Conservation (phyloP, 2,888 invertebrate species). For the Tetramorium bicarinatum region DNA sequence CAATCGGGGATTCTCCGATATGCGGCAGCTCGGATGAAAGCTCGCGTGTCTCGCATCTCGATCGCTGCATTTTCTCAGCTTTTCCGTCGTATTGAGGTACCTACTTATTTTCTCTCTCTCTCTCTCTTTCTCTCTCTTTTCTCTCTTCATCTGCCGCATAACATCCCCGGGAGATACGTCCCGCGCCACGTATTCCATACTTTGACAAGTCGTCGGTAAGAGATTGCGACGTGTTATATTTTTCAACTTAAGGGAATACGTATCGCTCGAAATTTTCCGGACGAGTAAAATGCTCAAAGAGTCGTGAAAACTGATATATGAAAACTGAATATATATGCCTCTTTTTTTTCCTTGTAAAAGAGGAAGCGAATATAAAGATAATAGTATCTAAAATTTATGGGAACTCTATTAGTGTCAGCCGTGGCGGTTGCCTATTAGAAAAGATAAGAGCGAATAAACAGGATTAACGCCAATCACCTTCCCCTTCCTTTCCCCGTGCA, state of each 20-base stretch:
- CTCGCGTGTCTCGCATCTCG: constrained; percentile 39
- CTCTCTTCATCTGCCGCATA: constrained; percentile 5
- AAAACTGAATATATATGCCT: not conserved
- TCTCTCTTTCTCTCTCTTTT: not conserved
- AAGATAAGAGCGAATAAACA: not conserved
- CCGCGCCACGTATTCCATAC: constrained; percentile 63
- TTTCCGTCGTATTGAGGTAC: constrained; percentile 12
- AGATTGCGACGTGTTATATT: constrained; percentile 63
- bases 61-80: constrained; percentile 49
- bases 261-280: constrained; percentile 41
- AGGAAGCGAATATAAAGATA: not conserved
- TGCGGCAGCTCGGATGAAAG: constrained; percentile 41
- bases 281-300: constrained; percentile 15
- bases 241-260: constrained; percentile 60
- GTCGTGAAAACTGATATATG: constrained; percentile 4
- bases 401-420: not conserved
- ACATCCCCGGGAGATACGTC: constrained; percentile 47
- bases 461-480: not conserved
- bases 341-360: not conserved
- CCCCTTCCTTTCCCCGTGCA: not conserved
- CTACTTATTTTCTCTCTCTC: constrained; percentile 15
- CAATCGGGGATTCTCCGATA: constrained; percentile 39
- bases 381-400: not conserved
- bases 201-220: constrained; percentile 69
- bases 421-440: not conserved